Percentiles rank a stretch among this genome's conserved stretches.
Conservation (phyloP, 2,888 invertebrate genomes). For the Hesperia comma region DNA sequence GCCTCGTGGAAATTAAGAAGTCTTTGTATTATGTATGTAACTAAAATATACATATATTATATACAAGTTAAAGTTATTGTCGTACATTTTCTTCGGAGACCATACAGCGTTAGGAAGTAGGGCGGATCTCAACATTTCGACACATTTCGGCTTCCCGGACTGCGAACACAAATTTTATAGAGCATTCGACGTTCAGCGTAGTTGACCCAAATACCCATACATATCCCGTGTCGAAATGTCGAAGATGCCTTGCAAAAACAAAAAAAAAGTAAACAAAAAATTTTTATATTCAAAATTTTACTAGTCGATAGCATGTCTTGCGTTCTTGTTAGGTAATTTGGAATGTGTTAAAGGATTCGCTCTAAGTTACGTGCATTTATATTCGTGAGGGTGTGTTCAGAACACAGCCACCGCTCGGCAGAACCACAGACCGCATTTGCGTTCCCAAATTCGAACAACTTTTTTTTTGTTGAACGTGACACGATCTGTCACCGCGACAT, state of each 20-base stretch:
- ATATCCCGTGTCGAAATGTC: conserved; percentile 79
- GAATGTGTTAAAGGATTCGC: no score
- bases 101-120: conserved; percentile 69
- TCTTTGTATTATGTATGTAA: conserved; percentile 83
- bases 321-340: conserved; percentile 59
- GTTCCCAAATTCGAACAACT: conserved; percentile 64
- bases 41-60: conserved; percentile 83
- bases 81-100: conserved; percentile 79
- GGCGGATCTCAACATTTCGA: conserved; percentile 72
- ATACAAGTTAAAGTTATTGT: conserved; percentile 79
- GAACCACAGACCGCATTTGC: conserved; percentile 74
- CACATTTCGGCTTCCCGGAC: conserved; percentile 45
- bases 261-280: conserved; percentile 64
- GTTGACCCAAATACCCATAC: conserved; percentile 59
- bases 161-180: conserved; percentile 14
- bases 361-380: conserved; percentile 78
- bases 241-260: conserved; percentile 65
- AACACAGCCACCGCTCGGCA: conserved; percentile 47
- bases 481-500: conserved; percentile 63
- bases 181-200: background rate
- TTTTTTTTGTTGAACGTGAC: conserved; percentile 59
- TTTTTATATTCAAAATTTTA: conserved; percentile 82
- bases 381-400: conserved; percentile 62
- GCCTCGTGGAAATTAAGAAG: conserved; percentile 80
- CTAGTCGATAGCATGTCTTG: conserved; percentile 78